Evolutionary conservation across 2,113 vertebrate genomes (phyloP), one percentile per base, ranked within the genome.

Genomic region (Manacus vitellinus): DNA sequence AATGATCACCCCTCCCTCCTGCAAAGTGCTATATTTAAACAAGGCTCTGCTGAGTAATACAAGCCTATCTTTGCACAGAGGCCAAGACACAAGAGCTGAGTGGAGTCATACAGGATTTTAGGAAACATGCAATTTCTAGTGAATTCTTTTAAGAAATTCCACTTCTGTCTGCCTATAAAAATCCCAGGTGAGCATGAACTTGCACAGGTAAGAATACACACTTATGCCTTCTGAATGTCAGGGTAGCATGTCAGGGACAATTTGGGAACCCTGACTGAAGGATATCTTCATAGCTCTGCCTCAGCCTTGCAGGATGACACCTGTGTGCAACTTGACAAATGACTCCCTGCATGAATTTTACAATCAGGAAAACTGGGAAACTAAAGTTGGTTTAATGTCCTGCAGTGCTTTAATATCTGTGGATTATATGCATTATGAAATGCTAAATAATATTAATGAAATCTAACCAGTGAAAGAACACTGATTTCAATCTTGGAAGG

Each of bases 371-470:
- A 92, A 92, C 37, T 51, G 47, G 33, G 35, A 91, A 81, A 94
- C 65, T 81, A 89, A 96, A 74, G 44, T 33, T 92, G 86, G 94
- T 94, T 92, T 94, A 86, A 83, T 1, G 0, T 81, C 66, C 68
- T 67, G 89, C 27, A 30, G 81, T 54, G 73, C 49, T 94, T 87
- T 87, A 75, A 94, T 67, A 25, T 72, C 84, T 91, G 66, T 85
- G 66, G 73, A 78, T 68, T 14, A 89, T 63, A 63, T 4, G 39
- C 12, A 2, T 41, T 59, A 92, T 22, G 56, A 92, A 94, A 86
- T 67, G 37, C 39, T 81, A 95, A 91, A 91, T 78, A 81, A 47
- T 89, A 83, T 67, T 74, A 86, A 88, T 63, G 65, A 81, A 87
- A 81, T 68, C 28, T 56, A 89, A 84, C 63, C 33, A 35, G 41